Base-by-base conservation (phyloP, 2,113 vertebrate species). In the Chunga burmeisteri region DNA sequence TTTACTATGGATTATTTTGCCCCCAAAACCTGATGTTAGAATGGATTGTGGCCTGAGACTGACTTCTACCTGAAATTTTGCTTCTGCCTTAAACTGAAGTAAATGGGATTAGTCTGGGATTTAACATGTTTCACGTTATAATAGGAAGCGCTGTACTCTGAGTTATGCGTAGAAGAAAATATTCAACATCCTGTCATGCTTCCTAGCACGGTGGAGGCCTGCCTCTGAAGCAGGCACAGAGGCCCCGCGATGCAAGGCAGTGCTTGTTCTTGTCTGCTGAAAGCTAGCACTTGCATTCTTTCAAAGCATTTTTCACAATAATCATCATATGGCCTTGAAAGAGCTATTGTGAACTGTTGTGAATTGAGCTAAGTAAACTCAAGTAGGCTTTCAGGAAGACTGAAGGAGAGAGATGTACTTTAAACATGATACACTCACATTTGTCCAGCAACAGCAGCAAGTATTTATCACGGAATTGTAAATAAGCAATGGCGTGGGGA, bases 231-330 rank as follows among this genome's bases (percentile, higher is more conserved):
- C 52, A 66, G 25, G 38, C 25, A 92, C 10, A 70, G 25, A 74
- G 11, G 25, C 6, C 27, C 34, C 30, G 25, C n/a, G 58, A 62
- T 30, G 10, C 40, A 89, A 78, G 63, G 32, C 49, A 75, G 16
- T 0, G 1, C 26, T 74, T 0, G 0, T 20, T 58, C 38, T 29
- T 25, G 40, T 36, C 66, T 10, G 4, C 13, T 55, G n/a, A 58
- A 44, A 70, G 40, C 38, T 80, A 26, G 23, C 13, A 72, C 21
- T 59, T 42, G 6, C 2, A 9, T 14, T 66, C 23, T 80, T 82
- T 29, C 40, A 72, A 67, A 36, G 32, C 52, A 83, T 67, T 86
- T 84, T 77, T 79, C 56, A 75, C 40, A 56, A 5, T 61, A 89
- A 86, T 55, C 63, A 80, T 10, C 50, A 34, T 5, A 40, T 3